A percentile compares a stretch with the other conserved stretches of the same genome.
Conservation (phyloP, 1,140 invertebrate genomes). For the Dinothrombium tinctorium region DNA sequence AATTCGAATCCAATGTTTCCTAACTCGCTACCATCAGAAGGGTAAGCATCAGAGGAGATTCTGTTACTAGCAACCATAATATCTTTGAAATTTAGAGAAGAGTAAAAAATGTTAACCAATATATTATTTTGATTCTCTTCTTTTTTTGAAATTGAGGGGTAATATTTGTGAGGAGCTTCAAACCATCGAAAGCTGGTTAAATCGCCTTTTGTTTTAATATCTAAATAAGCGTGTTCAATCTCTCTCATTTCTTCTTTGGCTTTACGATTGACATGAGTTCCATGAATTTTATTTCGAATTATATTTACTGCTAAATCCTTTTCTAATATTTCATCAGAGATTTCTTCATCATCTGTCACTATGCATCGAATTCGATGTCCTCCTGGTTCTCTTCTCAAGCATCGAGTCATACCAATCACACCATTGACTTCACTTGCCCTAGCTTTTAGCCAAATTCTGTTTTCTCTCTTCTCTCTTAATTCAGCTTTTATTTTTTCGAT, state of each 20-base stretch:
- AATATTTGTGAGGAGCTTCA: constrained; percentile 38
- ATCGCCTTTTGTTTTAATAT: constrained; percentile 59
- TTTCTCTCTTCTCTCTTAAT: constrained; percentile 22
- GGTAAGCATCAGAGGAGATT: not conserved
- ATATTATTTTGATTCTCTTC: too few relatives aligned
- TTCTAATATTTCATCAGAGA: constrained; percentile 24
- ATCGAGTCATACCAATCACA: constrained; percentile 63
- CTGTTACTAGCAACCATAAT: constrained; percentile 43
- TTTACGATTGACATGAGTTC: constrained; percentile 26
- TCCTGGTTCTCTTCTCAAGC: constrained; percentile 55
- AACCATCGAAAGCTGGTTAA: constrained; percentile 78
- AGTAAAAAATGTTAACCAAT: constrained; percentile 60
- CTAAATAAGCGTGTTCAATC: constrained; percentile 38
- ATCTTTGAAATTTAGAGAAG: constrained; percentile 87
- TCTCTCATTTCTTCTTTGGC: constrained; percentile 24
- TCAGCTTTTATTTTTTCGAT: constrained; percentile 32
- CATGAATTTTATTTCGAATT: constrained; percentile 27
- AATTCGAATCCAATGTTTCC: constrained; percentile 66
- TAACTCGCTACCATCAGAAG: too few relatives aligned
- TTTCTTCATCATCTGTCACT: constrained; percentile 3
- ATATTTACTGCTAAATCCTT: constrained; percentile 65
- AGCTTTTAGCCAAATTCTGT: constrained; percentile 37
- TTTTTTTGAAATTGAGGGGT: too few relatives aligned
- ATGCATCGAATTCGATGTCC: constrained; percentile 38
- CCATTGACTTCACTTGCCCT: constrained; percentile 32